phyloP scores from a whole-genome alignment of 2,797 vertebrate genomes.

The Rachycentron canadum region DNA sequence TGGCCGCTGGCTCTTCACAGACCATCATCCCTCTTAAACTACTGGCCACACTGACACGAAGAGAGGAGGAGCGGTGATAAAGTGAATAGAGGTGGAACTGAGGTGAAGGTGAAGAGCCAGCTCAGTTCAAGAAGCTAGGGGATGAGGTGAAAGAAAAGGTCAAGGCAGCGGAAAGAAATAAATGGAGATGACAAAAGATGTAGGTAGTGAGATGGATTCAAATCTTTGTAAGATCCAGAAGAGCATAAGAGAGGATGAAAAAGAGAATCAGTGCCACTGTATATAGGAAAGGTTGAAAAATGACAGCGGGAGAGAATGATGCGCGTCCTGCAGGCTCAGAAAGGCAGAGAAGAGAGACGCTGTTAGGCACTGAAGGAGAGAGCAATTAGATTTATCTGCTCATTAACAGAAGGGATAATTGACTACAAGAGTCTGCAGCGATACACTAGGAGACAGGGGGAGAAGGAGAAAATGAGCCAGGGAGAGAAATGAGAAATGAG shows the following conservation, averaged over 20 bases:
- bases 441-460: conserved; percentile 74
- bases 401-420: conserved; percentile 86
- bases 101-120: conserved; percentile 43
- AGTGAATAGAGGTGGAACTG: conserved; percentile 17
- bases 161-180: conserved; percentile 29
- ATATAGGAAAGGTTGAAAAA: conserved; percentile 58
- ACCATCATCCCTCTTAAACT: conserved; percentile 48
- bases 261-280: conserved; percentile 34
- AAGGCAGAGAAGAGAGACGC: conserved; percentile 69
- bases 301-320: conserved; percentile 55
- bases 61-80: conserved; percentile 24
- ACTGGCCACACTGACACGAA: conserved; percentile 19
- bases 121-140: conserved; percentile 28
- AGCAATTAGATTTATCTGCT: conserved; percentile 88
- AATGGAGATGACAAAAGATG: conserved; percentile 25
- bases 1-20: conserved; percentile 42
- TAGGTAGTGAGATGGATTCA: conserved; percentile 11
- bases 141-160: conserved; percentile 42
- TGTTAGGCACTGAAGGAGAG: conserved; percentile 77
- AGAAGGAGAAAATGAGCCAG: conserved; percentile 69
- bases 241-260: conserved; percentile 20
- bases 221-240: conserved; percentile 27
- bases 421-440: conserved; percentile 81
- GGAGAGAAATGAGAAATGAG: conserved; percentile 75
- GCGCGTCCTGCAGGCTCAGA: conserved; percentile 61